Evolutionary conservation across 2,797 vertebrate genomes (phyloP), one percentile per base, ranked within the genome.

Genomic region (Psittacula echo): DNA sequence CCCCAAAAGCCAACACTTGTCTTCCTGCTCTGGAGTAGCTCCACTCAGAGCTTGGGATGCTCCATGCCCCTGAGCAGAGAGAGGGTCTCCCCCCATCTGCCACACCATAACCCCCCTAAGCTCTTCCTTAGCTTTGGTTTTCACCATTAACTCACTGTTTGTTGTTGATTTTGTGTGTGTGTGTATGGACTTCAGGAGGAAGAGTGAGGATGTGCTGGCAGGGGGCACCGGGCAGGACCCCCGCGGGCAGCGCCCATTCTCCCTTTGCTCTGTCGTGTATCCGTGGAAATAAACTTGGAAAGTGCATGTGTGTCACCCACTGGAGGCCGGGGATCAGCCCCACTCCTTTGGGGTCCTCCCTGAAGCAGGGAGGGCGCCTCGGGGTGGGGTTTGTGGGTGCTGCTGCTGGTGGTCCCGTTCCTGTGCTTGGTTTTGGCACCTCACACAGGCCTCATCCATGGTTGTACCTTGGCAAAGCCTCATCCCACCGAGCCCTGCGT

Each of bases 391-490:
- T 60, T 51, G 45, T 26, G 26, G 58, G 47, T 11, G 58, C 13
- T 15, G 41, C 13, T n/a, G 9, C 7, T 7, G 11, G 8, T 13
- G 47, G 26, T 11, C 30, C 34, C 3, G 0, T 45, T 73, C 68
- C 58, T 3, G 5, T 13, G 41, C 47, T 37, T 8, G 20, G 23
- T 44, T 44, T 44, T 1, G 10, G 54, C 30, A 29, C 29, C 10
- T 5, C 2, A 5, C 26, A 5, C 26, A 2, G 41, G 26, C 65
- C 26, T 14, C 5, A 3, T 17, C 44, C 1, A 2, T 7, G 44
- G 44, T 18, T 44, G 34, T 7, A 5, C 34, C 44, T 50, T 4
- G 9, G 58, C n/a, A 60, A 42, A 50, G 19, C 44, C 44, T 50
- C 56, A 4, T 5, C 4, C 56, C 20, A 7, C 8, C 3, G 32